Evolutionary conservation across 2,113 vertebrate species (phyloP).

Genomic region (Chionis minor): DNA sequence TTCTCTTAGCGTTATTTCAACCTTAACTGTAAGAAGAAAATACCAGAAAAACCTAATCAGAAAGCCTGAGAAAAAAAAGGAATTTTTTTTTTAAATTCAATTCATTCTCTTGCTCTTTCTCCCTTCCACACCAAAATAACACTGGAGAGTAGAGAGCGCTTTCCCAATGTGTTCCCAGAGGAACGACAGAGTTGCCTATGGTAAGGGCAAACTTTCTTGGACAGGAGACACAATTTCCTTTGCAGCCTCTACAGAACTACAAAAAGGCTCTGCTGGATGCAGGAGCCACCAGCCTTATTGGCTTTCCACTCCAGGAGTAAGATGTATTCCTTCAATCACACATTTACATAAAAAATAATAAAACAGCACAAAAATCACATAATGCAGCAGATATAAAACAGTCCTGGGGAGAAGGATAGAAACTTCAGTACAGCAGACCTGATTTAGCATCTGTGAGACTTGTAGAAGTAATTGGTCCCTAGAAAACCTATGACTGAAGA

Average conservation of each 20-base stretch:
- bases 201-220: conserved; percentile 37
- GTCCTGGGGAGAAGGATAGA: not conserved
- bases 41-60: not conserved
- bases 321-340: conserved; percentile 1
- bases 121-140: not conserved
- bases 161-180: not conserved
- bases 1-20: not conserved
- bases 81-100: not conserved
- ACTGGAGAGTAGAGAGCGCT: not conserved
- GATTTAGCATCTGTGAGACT: not conserved
- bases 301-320: not conserved
- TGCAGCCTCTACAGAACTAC: conserved; percentile 31
- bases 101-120: not conserved
- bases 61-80: not conserved
- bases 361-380: conserved; percentile 5
- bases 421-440: not conserved
- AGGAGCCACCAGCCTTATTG: conserved; percentile 12
- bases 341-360: conserved; percentile 24
- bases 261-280: conserved; percentile 1
- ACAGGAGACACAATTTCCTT: conserved; percentile 46
- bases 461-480: not conserved
- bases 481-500: not conserved
- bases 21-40: not conserved
- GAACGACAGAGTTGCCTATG: not conserved
- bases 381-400: conserved; percentile 18